phyloP scores from a whole-genome alignment of 1,140 invertebrate genomes.

The Colletes latitarsis region DNA sequence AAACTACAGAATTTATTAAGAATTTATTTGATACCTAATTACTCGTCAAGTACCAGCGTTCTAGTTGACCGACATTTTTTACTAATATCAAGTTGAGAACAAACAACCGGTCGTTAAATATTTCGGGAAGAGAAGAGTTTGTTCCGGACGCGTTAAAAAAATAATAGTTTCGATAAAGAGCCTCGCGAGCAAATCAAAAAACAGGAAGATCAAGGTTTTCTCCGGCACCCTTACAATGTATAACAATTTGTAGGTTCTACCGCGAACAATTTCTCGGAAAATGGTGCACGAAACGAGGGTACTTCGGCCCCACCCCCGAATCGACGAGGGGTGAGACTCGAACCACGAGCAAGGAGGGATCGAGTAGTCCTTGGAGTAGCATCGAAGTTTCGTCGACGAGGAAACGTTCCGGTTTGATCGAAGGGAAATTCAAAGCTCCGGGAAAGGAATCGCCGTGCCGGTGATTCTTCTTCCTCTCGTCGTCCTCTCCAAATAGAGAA shows the following conservation, averaged over 20 bases:
- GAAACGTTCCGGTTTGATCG: conserved; percentile 11
- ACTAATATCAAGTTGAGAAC: too few species aligned
- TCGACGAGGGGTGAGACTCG: background rate
- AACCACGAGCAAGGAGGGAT: background rate
- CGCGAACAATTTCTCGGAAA: background rate
- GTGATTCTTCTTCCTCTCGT: conserved; percentile 16
- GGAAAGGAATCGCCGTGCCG: conserved; percentile 1
- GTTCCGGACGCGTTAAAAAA: too few species aligned
- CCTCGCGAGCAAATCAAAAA: too few species aligned
- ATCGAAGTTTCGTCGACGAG: conserved; percentile 1
- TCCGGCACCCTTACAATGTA: background rate
- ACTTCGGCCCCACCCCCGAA: background rate
- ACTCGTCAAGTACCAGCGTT: too few species aligned
- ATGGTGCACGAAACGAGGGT: background rate
- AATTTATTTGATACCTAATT: too few species aligned
- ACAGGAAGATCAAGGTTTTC: too few species aligned
- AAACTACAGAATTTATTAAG: too few species aligned
- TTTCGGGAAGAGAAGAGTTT: too few species aligned
- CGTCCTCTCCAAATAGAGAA: conserved; percentile 34
- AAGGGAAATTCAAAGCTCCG: conserved; percentile 14
- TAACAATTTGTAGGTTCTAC: background rate
- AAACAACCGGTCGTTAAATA: too few species aligned
- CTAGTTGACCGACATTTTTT: too few species aligned
- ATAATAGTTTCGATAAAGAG: too few species aligned
- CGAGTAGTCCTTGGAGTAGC: background rate